Evolutionary conservation across 2,113 vertebrate genomes (phyloP).

Genomic region (Rhadina sibilatrix): DNA sequence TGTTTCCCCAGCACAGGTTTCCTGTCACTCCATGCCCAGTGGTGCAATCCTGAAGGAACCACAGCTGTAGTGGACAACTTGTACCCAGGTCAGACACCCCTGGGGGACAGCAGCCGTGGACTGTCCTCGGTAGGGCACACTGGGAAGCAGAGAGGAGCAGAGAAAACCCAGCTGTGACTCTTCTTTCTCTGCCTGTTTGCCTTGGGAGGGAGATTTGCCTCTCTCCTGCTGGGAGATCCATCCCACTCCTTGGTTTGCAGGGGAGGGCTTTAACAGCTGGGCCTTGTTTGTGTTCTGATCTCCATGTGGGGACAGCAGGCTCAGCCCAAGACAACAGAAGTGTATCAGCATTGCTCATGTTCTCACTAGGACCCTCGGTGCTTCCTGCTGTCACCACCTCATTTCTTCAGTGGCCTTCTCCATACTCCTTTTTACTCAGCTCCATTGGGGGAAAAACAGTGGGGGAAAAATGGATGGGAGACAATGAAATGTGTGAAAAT

Average conservation of each 20-base stretch:
- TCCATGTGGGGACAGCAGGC: not conserved
- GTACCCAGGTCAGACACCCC: not conserved
- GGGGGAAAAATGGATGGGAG: not conserved
- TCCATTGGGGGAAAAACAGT: not conserved
- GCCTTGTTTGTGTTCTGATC: not conserved
- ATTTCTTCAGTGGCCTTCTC: not conserved
- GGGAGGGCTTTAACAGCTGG: not conserved
- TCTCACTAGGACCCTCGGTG: not conserved
- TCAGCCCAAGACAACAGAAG: not conserved
- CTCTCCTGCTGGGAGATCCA: not conserved
- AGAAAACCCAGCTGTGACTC: not conserved
- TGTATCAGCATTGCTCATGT: not conserved
- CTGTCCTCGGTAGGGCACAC: not conserved
- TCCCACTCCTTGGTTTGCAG: not conserved
- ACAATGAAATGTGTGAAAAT: not conserved
- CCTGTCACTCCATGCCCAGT: not conserved
- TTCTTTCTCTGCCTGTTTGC: not conserved
- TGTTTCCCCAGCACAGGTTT: not conserved
- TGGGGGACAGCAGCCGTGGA: not conserved
- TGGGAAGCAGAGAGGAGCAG: not conserved
- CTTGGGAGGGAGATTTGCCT: not conserved
- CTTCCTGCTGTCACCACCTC: not conserved
- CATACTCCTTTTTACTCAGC: not conserved
- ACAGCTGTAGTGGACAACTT: fast-evolving
- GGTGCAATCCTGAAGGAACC: not conserved